phyloP scores from a whole-genome alignment of 2,113 vertebrate genomes.

The Vimba vimba region DNA sequence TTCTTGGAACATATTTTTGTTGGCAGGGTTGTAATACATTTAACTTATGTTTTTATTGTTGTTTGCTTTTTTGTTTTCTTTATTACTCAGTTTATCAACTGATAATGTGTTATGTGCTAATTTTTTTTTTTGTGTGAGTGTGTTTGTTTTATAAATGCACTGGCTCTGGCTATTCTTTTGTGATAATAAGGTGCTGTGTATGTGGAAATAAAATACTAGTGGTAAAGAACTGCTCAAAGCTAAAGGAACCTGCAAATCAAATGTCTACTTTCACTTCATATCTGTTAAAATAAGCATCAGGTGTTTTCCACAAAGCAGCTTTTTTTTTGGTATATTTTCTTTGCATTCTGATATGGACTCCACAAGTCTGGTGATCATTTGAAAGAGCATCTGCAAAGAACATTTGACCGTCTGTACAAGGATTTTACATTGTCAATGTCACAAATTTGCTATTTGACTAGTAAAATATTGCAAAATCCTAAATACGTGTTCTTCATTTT shows the following conservation, averaged over 20 bases:
- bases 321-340: conserved; percentile 6
- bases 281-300: conserved; percentile 13
- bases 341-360: background rate
- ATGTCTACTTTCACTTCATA: conserved; percentile 2
- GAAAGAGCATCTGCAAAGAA: background rate
- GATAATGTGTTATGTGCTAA: background rate
- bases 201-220: background rate
- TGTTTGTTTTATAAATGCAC: conserved; percentile 5
- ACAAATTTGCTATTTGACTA: background rate
- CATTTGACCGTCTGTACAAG: background rate
- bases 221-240: background rate
- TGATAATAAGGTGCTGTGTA: background rate
- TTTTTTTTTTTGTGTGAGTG: background rate
- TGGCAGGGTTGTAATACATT: background rate
- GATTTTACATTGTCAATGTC: background rate
- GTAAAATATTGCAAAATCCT: background rate
- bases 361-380: background rate
- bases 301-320: conserved; percentile 17
- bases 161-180: background rate
- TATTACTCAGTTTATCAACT: background rate
- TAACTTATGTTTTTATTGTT: background rate
- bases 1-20: too few relatives aligned
- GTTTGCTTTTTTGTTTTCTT: background rate
- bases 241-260: background rate
- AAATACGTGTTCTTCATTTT: background rate